Evolutionary conservation across 2,888 invertebrate species (phyloP).

Genomic region (Brachycybe producta): DNA sequence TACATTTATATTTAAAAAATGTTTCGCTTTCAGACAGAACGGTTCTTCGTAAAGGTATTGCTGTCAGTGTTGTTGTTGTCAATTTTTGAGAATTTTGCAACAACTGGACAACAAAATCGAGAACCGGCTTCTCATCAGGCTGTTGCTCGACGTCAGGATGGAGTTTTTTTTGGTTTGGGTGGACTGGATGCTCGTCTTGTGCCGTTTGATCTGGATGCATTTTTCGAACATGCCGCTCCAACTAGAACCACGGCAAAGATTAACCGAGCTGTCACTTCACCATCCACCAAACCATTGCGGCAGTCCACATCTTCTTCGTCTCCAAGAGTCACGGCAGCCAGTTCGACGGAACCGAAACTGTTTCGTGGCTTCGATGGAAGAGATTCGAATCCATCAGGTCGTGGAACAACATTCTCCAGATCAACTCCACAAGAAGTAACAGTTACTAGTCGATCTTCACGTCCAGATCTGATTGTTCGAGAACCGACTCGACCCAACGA

Average conservation of each 20-base stretch:
- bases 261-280: too few relatives aligned
- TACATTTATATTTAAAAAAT: too few relatives aligned
- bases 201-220: slow-evolving; percentile 15
- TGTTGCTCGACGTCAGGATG: slow-evolving; percentile 11
- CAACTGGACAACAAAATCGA: too few relatives aligned
- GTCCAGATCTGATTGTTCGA: too few relatives aligned
- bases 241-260: slow-evolving; percentile 7
- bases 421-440: too few relatives aligned
- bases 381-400: background rate
- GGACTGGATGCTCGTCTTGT: slow-evolving; percentile 12
- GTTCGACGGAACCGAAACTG: background rate
- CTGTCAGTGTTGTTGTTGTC: too few relatives aligned
- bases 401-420: too few relatives aligned
- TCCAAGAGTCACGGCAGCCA: background rate
- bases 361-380: background rate
- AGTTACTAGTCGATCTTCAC: too few relatives aligned
- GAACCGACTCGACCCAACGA: too few relatives aligned
- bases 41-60: too few relatives aligned
- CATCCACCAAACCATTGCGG: background rate
- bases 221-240: slow-evolving; percentile 16
- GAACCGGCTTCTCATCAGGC: slow-evolving; percentile 1
- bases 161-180: slow-evolving; percentile 13
- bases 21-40: too few relatives aligned
- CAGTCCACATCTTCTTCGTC: background rate
- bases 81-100: too few relatives aligned